These are phyloP conservation scores for Sepioteuthis lessoniana DNA, from an alignment of 2,888 invertebrate genomes.

Conservation along the genomic window DNA sequence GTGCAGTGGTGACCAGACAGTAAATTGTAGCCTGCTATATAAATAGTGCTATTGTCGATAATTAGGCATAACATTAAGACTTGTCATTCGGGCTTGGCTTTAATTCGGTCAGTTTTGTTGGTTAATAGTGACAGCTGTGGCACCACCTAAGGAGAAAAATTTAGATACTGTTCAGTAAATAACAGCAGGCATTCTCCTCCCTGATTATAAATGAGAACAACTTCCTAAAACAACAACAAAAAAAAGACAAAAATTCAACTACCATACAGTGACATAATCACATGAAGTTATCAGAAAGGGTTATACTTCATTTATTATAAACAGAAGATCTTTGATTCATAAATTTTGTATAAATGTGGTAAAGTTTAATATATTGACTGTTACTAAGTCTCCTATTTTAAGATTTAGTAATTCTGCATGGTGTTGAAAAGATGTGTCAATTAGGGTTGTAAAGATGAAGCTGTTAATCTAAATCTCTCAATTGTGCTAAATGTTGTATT, in stretches of 20 bases:
- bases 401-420: too few relatives aligned
- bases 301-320: too few relatives aligned
- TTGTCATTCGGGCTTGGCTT: neutral
- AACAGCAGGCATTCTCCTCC: neutral
- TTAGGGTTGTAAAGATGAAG: too few relatives aligned
- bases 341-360: too few relatives aligned
- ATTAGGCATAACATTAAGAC: constrained; percentile 17
- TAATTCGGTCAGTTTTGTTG: constrained; percentile 33
- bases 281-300: too few relatives aligned
- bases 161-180: constrained; percentile 4
- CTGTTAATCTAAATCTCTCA: too few relatives aligned
- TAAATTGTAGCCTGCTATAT: constrained; percentile 33
- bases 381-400: too few relatives aligned
- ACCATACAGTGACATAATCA: neutral
- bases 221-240: neutral
- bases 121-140: neutral
- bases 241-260: neutral
- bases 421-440: too few relatives aligned
- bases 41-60: neutral
- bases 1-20: neutral
- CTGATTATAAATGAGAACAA: neutral
- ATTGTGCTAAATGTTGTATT: too few relatives aligned
- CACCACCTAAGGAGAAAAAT: constrained; percentile 18
- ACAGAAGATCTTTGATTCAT: too few relatives aligned
- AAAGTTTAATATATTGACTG: too few relatives aligned